Conservation (phyloP, 2,888 invertebrate species). For the Hermodice carunculata region DNA sequence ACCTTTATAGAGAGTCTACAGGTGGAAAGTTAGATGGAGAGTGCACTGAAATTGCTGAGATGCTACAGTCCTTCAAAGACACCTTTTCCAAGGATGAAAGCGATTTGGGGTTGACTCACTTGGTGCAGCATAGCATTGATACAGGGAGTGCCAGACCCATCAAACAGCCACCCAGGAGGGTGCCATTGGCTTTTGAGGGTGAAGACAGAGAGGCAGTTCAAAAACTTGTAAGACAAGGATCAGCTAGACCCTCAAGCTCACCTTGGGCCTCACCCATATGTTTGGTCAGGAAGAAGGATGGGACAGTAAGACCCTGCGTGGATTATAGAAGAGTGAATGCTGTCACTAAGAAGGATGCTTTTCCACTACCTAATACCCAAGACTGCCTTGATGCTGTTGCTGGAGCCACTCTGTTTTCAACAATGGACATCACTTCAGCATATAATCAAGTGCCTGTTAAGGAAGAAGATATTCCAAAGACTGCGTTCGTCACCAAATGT, state of each 20-base stretch:
- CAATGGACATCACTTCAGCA: conserved; percentile 26
- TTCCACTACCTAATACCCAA: conserved; percentile 33
- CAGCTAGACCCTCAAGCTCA: not conserved
- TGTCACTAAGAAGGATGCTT: conserved; percentile 17
- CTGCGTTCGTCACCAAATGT: conserved; percentile 10
- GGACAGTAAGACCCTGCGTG: conserved; percentile 31
- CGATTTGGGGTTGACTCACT: not conserved
- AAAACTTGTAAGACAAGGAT: not conserved
- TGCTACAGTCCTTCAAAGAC: too few species aligned
- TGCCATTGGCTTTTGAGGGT: not conserved
- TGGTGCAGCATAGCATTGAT: not conserved
- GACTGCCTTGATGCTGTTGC: conserved; percentile 23
- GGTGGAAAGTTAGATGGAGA: too few species aligned
- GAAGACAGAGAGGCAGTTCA: not conserved
- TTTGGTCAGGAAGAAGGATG: conserved; percentile 8
- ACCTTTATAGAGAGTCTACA: too few species aligned
- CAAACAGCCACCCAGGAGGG: not conserved
- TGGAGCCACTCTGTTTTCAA: conserved; percentile 34
- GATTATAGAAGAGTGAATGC: conserved; percentile 38
- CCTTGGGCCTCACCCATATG: conserved; percentile 7
- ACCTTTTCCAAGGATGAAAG: too few species aligned
- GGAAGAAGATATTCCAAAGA: conserved; percentile 12
- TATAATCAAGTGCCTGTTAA: conserved; percentile 12
- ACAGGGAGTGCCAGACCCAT: not conserved
- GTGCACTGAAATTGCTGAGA: too few species aligned